These are phyloP conservation scores for Poecilia velifera DNA, from an alignment of 2,797 vertebrate species.

Conservation along the genomic window DNA sequence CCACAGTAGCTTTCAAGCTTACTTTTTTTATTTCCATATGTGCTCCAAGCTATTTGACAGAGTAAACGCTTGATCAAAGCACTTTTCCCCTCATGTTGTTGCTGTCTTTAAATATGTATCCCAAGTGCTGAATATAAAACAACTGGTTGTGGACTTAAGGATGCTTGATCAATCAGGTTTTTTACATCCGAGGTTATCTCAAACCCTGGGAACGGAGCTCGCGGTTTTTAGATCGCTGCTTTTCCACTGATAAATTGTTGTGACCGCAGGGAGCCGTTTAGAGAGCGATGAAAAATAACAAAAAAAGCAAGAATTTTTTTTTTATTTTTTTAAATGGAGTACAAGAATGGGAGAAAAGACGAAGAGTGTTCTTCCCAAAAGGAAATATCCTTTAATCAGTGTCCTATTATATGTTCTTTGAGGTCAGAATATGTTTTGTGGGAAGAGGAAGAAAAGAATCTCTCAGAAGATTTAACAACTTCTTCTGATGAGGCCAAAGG, in stretches of 20 bases:
- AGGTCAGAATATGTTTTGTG: slow-evolving; percentile 65
- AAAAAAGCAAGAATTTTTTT: background rate
- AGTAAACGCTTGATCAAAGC: background rate
- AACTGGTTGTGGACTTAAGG: background rate
- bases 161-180: slow-evolving; percentile 5
- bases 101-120: slow-evolving; percentile 9
- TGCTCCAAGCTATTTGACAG: background rate
- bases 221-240: background rate
- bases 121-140: background rate
- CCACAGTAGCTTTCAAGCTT: background rate
- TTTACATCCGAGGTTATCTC: background rate
- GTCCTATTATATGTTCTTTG: slow-evolving; percentile 68
- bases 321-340: background rate
- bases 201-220: background rate
- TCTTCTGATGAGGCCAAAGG: slow-evolving; percentile 75
- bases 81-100: background rate
- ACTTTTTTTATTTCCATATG: background rate
- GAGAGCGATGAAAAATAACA: background rate
- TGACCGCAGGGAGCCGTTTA: slow-evolving; percentile 14
- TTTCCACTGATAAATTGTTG: background rate
- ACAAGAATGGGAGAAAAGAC: slow-evolving; percentile 26
- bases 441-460: slow-evolving; percentile 63
- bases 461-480: slow-evolving; percentile 78
- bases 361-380: slow-evolving; percentile 44
- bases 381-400: slow-evolving; percentile 69